These are phyloP conservation scores for Temnothorax ravouxi DNA, from an alignment of 2,888 invertebrate species.

Conservation along the genomic window DNA sequence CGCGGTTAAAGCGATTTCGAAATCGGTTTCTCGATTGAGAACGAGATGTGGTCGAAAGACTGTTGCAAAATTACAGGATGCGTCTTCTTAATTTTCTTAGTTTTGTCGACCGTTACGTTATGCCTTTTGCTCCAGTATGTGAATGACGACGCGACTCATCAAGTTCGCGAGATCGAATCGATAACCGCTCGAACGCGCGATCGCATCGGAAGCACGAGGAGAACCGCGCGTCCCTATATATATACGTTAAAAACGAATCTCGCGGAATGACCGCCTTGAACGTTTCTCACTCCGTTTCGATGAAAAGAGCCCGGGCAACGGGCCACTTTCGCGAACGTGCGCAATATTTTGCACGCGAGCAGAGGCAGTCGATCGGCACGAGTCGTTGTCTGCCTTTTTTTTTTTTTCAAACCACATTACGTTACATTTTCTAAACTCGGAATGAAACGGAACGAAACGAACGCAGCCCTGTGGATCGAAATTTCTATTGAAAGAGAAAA, in stretches of 20 bases:
- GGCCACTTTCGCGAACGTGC: not conserved
- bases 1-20: conserved; percentile 8
- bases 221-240: not conserved
- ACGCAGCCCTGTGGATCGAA: not conserved
- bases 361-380: not conserved
- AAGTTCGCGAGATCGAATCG: conserved; percentile 15
- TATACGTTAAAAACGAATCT: not conserved
- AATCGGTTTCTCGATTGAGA: conserved; percentile 10
- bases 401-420: not conserved
- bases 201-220: not conserved
- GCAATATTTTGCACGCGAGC: conserved; percentile 18
- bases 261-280: conserved; percentile 11
- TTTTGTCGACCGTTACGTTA: conserved; percentile 17
- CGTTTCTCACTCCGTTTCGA: conserved; percentile 3
- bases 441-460: not conserved
- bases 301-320: not conserved
- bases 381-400: not conserved
- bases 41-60: conserved; percentile 12
- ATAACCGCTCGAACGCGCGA: conserved; percentile 5
- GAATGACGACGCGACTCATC: not conserved
- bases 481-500: not conserved
- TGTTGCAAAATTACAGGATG: conserved; percentile 10
- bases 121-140: conserved; percentile 5
- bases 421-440: conserved; percentile 9
- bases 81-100: conserved; percentile 23